Conservation (phyloP, 2,888 invertebrate genomes). For the Cloeon dipterum region DNA sequence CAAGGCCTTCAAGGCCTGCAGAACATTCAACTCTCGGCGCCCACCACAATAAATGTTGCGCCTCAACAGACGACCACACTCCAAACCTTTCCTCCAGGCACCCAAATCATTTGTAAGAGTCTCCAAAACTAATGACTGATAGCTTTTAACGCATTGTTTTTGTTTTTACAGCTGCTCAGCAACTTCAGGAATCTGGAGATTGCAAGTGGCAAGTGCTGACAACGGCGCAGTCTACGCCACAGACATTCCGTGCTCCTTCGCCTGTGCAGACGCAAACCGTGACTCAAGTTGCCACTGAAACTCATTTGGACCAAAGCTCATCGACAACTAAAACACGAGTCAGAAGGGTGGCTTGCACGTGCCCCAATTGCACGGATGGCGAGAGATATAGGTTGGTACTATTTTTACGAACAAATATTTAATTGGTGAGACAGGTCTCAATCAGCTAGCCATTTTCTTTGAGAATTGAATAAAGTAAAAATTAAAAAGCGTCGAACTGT, state of each 20-base stretch:
- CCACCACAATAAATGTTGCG: conserved; percentile 1
- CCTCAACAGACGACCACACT: conserved; percentile 8
- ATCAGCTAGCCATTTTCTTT: no score
- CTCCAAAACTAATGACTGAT: no score
- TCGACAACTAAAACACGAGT: conserved; percentile 28
- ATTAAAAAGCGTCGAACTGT: background rate
- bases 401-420: background rate
- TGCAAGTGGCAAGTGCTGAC: conserved; percentile 11
- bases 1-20: conserved; percentile 10
- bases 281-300: no score
- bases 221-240: conserved; percentile 8
- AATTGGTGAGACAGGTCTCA: no score
- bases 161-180: conserved; percentile 1
- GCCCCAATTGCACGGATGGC: conserved; percentile 87
- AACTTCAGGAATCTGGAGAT: conserved; percentile 1
- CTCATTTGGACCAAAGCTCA: background rate
- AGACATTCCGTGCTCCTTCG: conserved; percentile 11
- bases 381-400: conserved; percentile 29
- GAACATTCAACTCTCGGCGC: conserved; percentile 2
- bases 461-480: background rate
- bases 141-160: background rate
- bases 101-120: conserved; percentile 16
- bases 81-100: conserved; percentile 14
- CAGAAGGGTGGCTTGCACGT: conserved; percentile 86
- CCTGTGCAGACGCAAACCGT: conserved; percentile 9